Evolutionary conservation across 2,888 invertebrate genomes (phyloP).

Genomic region (Didymodactylos carnosus): DNA sequence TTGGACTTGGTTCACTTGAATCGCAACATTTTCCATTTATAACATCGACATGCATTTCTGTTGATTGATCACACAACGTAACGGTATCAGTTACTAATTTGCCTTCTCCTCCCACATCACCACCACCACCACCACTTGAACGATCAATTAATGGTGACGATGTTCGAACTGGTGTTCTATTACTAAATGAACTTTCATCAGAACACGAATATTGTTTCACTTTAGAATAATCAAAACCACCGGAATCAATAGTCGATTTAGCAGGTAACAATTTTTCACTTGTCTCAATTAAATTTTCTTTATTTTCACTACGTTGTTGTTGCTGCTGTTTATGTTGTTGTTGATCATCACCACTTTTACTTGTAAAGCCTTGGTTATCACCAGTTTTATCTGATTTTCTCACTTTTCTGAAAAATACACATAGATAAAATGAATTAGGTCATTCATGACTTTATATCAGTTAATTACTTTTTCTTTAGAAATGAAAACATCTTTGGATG

Average conservation of each 20-base stretch:
- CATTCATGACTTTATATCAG: neutral
- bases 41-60: neutral
- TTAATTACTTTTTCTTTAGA: neutral
- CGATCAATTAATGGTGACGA: neutral
- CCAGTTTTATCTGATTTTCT: neutral
- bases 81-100: neutral
- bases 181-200: neutral
- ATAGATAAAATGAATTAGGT: neutral
- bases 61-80: neutral
- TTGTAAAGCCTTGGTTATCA: no score
- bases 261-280: no score
- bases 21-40: neutral
- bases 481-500: slow-evolving; percentile 2
- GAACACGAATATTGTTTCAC: neutral
- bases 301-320: neutral
- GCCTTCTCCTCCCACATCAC: no score
- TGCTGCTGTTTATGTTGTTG: neutral
- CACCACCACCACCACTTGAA: no score
- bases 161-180: neutral
- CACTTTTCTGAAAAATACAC: neutral
- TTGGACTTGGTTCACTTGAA: neutral
- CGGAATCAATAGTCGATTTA: neutral
- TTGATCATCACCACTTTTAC: neutral
- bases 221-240: neutral
- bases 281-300: neutral